A percentile compares a stretch with the other conserved stretches of the same genome.
Evolutionary conservation across 2,113 vertebrate species (phyloP).

Genomic region (Pygoscelis antarcticus): DNA sequence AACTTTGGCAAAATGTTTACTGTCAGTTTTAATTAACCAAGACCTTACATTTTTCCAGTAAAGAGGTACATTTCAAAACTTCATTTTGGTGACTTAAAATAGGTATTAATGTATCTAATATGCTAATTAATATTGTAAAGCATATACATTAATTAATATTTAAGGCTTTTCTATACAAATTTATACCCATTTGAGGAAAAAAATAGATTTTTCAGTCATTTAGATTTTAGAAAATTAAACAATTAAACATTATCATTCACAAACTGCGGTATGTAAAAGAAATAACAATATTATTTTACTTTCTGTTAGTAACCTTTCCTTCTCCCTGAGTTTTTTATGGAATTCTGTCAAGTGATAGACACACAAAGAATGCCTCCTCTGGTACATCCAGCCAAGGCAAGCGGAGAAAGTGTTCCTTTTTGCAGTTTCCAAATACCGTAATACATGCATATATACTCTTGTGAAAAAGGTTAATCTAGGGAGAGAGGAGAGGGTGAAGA

Average conservation of each 20-base stretch:
- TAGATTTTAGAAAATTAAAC: not conserved
- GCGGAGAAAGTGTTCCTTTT: not conserved
- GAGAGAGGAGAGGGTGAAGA: not conserved
- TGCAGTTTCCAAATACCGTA: not conserved
- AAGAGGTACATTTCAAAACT: not conserved
- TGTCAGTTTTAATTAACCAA: not conserved
- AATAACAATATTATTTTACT: not conserved
- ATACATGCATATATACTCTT: not conserved
- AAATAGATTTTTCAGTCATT: not conserved
- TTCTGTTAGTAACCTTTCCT: not conserved
- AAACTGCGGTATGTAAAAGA: not conserved
- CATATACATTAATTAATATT: not conserved
- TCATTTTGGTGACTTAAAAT: not conserved
- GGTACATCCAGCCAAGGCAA: not conserved
- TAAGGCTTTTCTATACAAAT: not conserved
- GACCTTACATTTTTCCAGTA: not conserved
- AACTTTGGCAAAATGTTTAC: not conserved
- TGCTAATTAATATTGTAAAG: not conserved
- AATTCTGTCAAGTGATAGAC: not conserved
- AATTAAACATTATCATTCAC: not conserved
- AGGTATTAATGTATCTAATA: not conserved
- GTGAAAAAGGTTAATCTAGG: not conserved
- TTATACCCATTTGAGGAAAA: not conserved
- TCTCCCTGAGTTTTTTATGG: not conserved
- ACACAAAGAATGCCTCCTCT: not conserved